Evolutionary conservation across 2,888 invertebrate species (phyloP), one percentile per base, ranked within the genome.

Genomic region (Lepidochitona cinerea): DNA sequence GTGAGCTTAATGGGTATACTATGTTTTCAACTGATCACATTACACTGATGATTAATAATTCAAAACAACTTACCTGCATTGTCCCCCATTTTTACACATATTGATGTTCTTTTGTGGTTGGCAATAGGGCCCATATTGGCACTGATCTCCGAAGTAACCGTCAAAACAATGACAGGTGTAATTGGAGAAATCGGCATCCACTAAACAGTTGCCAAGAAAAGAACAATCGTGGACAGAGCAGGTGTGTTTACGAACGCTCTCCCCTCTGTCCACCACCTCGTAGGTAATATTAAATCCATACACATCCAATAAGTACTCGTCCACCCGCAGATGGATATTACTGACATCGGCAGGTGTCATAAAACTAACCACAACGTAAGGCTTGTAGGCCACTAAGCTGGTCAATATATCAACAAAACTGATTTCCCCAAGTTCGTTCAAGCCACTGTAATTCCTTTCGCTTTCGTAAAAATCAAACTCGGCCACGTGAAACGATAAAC

Each of bases 231-330:
- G 93, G 73, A 95, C 94, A 76, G 95, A 95, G 90, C 97, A 97
- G 7, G 84, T 82, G 52, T 85, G 79, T 41, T 84, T 82, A 3
- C 81, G 70, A 23, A 81, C 72, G 5, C 80, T 73, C 4, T 81
- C 78, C 1, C 77, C 73, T 35, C 77, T 84, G 81, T 93, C 92
- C 32, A 93, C 92, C 81, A 96, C 94, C 88, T 96, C 96, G 89
- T 97, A 97, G 35, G 97, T 97, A 84, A 97, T 94, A 91, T 97
- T 97, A 92, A 97, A 97, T 18, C 97, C 97, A 88, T 95, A 96
- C 53, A 96, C 96, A 77, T 96, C 94, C 76, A 97, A 92, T 37
- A 97, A 93, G 72, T 94, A 94, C 87, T 95, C 94, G 78, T 96
- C 92, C 0, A 96, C 96, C 5, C 97, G 92, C 73, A 97, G 92